These are phyloP conservation scores for Coregonus ussuriensis DNA, from an alignment of 2,797 vertebrate species.

Conservation along the genomic window DNA sequence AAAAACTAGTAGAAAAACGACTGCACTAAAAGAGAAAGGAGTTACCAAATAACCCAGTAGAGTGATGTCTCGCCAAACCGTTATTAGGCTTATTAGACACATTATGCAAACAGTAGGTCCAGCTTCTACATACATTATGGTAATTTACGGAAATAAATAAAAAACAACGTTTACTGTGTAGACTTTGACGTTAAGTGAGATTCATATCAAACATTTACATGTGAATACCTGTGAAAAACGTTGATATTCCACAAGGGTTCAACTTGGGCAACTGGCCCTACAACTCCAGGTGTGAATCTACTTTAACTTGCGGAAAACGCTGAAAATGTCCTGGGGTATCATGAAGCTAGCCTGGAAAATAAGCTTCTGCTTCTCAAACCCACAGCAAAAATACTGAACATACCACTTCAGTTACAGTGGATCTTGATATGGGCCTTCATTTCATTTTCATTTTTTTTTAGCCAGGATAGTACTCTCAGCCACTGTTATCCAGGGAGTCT, in stretches of 20 bases:
- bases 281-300: slow-evolving; percentile 55
- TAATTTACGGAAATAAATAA: background rate
- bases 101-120: background rate
- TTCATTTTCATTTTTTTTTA: too few species aligned
- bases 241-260: slow-evolving; percentile 29
- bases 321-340: slow-evolving; percentile 32
- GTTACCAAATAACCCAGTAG: background rate
- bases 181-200: slow-evolving; percentile 16
- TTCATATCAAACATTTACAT: slow-evolving; percentile 22
- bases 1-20: background rate
- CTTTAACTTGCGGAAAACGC: slow-evolving; percentile 50
- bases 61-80: background rate
- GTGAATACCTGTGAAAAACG: slow-evolving; percentile 35
- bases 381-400: slow-evolving; percentile 31
- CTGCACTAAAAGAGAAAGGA: background rate
- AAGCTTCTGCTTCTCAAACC: slow-evolving; percentile 30
- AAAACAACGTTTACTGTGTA: background rate
- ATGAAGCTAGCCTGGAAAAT: slow-evolving; percentile 44
- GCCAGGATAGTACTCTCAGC: too few species aligned
- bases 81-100: background rate
- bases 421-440: slow-evolving; percentile 1
- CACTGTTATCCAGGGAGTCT: too few species aligned
- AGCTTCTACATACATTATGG: background rate
- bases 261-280: slow-evolving; percentile 21
- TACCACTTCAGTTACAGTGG: slow-evolving; percentile 24